Base-by-base conservation (phyloP, 2,113 vertebrate species). In the Ciconia stormi region DNA sequence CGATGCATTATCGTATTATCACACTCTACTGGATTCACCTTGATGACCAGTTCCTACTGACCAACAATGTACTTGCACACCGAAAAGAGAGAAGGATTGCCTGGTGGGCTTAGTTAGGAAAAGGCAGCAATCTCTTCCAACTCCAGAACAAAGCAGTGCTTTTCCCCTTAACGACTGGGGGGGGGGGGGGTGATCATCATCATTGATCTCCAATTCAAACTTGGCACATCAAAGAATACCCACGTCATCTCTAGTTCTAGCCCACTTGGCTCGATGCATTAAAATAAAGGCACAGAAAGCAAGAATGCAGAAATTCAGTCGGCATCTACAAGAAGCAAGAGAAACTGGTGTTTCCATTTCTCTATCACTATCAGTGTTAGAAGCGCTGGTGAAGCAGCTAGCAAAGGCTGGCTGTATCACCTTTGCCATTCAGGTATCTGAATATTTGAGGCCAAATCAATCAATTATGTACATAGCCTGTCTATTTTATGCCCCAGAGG, bases 341-440 rank as follows among this genome's bases (percentile, higher is more conserved):
- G 36, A 22, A 61, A 9, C 38, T 19, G 16, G 19, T 17, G 3
- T 9, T 47, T 15, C n/a, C 56, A 21, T 2, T 29, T 12, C 25
- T 46, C 21, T 34, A 5, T 3, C 16, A 29, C 50, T 16, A 11
- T 0, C 3, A 11, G 32, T 0, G 13, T 6, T 15, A n/a, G 32
- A 16, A 58, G n/a, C 1, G 3, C 76, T 16, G 38, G 15, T 13
- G 22, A 10, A 26, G 26, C 4, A 29, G 78, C 36, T 8, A 40
- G 47, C 74, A 53, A 34, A 36, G 80, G 66, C 42, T 56, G 82
- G 7, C 46, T 46, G 25, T 47, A 58, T 7, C 81, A 36, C 67
- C 36, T 17, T 18, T 30, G 40, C 72, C 12, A 1, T 9, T 40
- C 78, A 36, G 34, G 26, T 6, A 4, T 3, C 40, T 7, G 50